Evolutionary conservation across 2,113 vertebrate genomes (phyloP).

Genomic region (Atractosteus spatula): DNA sequence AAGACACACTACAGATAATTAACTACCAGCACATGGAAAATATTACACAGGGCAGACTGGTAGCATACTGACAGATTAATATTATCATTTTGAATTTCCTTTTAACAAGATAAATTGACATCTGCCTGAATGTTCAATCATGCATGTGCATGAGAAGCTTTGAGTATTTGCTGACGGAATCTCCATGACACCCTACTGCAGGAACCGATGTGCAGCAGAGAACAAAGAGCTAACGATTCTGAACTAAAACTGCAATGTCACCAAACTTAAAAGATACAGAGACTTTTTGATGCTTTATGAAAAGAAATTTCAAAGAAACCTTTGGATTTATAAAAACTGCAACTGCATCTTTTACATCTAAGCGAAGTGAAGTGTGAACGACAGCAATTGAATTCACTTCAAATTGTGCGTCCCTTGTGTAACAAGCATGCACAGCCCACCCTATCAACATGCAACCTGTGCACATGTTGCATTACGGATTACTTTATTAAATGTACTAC

Average conservation of each 20-base stretch:
- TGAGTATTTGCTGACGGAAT: background rate
- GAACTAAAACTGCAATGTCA: background rate
- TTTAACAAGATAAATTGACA: background rate
- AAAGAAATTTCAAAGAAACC: no score
- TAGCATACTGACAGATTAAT: background rate
- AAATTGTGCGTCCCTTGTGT: no score
- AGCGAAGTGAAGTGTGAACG: no score
- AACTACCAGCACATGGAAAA: background rate
- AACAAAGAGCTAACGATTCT: background rate
- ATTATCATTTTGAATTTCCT: background rate
- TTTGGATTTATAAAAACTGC: no score
- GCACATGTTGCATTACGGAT: no score
- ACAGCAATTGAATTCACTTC: no score
- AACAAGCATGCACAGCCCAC: no score
- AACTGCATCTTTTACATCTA: no score
- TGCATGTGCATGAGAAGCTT: background rate
- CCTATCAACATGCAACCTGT: no score
- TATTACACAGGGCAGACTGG: background rate
- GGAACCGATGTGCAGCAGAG: background rate
- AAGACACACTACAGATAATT: background rate
- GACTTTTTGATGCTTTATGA: no score
- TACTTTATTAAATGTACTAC: no score
- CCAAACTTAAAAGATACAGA: background rate
- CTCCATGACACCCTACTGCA: background rate
- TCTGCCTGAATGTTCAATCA: slow-evolving; percentile 2